Evolutionary conservation across 2,797 vertebrate species (phyloP), one percentile per base, ranked within the genome.

Genomic region (Alauda arvensis): DNA sequence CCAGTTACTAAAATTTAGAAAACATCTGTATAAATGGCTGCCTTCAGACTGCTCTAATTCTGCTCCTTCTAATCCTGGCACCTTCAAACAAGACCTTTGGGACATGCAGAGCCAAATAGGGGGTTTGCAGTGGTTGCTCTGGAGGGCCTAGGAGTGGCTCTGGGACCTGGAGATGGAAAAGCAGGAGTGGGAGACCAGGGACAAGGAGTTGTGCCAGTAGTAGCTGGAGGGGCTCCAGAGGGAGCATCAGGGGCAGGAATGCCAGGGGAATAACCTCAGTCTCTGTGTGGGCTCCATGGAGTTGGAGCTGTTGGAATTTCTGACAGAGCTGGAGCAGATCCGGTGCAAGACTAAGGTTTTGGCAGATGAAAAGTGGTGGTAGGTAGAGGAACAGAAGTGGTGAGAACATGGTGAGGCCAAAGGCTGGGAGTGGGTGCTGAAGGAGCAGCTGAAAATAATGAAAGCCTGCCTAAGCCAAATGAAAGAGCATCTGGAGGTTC

Each of bases 61-160:
- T 28, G 11, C n/a, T 26, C 43, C 9, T 48, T 72, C 17, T 45
- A 9, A 20, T 37, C 6, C 12, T n/a, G 14, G 31, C 21, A 72
- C 5, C 1, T 37, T 11, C 16, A 23, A 6, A 8, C 0, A 1
- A n/a, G 8, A 7, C 2, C 18, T 18, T 16, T 45, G n/a, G 26
- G 19, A 39, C 39, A 33, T 39, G 13, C 1, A 0, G 15, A 57
- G n/a, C 4, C 37, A 19, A 19, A 43, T 0, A 1, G 3, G 9
- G 3, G 15, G 3, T 10, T n/a, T 66, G 3, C 5, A 9, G 5
- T 20, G 1, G 3, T 5, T 39, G 10, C 19, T 29, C 15, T 52
- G 53, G 13, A 14, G 1, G 15, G 6, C 3, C 20, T 21, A 20
- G 0, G 1, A 5, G 18, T 9, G 5, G 6, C 21, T 65, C 43